Conservation (phyloP, 2,797 vertebrate genomes). For the Garrulus glandarius region DNA sequence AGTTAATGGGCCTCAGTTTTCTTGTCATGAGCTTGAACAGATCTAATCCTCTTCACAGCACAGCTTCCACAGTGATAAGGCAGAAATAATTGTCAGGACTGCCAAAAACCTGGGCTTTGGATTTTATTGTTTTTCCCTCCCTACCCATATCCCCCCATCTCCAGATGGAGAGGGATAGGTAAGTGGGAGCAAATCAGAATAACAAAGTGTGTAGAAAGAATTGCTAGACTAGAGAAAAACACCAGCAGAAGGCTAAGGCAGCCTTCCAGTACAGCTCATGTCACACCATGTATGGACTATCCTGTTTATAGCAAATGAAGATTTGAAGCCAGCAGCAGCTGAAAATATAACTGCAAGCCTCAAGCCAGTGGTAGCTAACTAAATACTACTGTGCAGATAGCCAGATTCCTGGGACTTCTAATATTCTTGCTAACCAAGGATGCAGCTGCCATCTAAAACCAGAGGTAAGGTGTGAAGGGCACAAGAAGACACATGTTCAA, state of each 20-base stretch:
- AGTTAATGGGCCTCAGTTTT: conserved; percentile 47
- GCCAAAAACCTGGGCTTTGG: not conserved
- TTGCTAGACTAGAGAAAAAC: conserved; percentile 46
- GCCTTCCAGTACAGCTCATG: conserved; percentile 46
- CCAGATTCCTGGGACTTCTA: not conserved
- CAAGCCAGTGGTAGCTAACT: not conserved
- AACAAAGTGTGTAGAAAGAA: conserved; percentile 26
- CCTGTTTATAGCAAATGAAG: conserved; percentile 24
- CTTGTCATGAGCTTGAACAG: conserved; percentile 36
- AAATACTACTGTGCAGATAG: not conserved
- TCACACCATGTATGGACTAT: not conserved
- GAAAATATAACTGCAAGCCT: not conserved
- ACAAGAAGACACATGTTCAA: not conserved
- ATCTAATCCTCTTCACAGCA: not conserved
- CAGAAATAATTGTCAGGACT: not conserved
- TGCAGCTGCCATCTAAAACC: not conserved
- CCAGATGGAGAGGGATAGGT: conserved; percentile 36
- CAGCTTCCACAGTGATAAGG: not conserved
- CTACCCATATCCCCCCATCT: not conserved
- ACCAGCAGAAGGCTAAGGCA: conserved; percentile 56
- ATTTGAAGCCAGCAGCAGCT: not conserved
- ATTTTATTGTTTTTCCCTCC: not conserved
- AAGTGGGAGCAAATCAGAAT: conserved; percentile 13
- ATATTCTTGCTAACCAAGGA: not conserved
- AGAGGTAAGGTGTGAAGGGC: not conserved